Evolutionary conservation across 1,140 invertebrate genomes (phyloP), one percentile per base, ranked within the genome.

Genomic region (Gerris buenoi): DNA sequence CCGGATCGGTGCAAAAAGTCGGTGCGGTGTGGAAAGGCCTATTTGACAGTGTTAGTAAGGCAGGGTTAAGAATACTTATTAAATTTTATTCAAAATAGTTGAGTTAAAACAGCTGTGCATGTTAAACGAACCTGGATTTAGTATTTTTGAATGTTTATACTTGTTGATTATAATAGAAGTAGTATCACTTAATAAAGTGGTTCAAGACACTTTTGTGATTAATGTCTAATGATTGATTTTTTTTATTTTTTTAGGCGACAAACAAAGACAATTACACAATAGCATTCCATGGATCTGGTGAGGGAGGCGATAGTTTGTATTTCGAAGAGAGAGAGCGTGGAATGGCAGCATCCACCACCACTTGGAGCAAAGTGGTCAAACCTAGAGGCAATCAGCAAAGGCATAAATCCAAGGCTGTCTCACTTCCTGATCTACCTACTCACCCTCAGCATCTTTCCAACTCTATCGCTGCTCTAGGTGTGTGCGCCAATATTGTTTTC

Each of bases 201-300:
- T n/a, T n/a, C n/a, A n/a, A n/a, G n/a, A n/a, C n/a, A n/a, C n/a
- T n/a, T n/a, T n/a, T n/a, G n/a, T n/a, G n/a, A n/a, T 46, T 46
- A 46, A 46, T 46, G 18, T 46, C 18, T 46, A 46, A 18, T 46
- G 33, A 46, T 18, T 10, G 18, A 46, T 46, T 46, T 46, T 46
- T 10, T 46, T 46, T 46, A 46, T 46, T 5, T 46, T 46, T 10
- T 10, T 18, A 46, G 33, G 88, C 89, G 5, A 87, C 89, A 15
- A 93, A 95, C 74, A 93, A 93, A 79, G 88, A 93, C 75, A 95
- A 94, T 78, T 95, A 95, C 75, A 95, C 91, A 64, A 93, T 95
- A 73, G 91, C 91, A 63, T 95, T 95, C 73, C 91, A 95, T 79
- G 91, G 89, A 71, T 92, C 90, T 73, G 82, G 87, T 68, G 86